These are phyloP conservation scores for Copidosoma aretas DNA, from an alignment of 2,888 invertebrate species.

Conservation along the genomic window DNA sequence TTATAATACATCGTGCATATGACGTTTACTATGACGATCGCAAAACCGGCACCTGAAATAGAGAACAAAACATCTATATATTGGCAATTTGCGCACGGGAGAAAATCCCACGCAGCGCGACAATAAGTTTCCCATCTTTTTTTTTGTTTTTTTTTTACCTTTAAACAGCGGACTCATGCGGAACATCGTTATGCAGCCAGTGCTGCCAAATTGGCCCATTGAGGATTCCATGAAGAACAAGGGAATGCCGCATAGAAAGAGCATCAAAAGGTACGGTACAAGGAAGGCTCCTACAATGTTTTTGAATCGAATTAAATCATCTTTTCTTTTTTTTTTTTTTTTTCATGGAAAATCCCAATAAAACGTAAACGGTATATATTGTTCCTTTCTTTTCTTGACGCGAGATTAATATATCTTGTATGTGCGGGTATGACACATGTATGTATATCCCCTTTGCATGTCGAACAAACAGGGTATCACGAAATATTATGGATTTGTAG, in stretches of 20 bases:
- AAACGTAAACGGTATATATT: too few species aligned
- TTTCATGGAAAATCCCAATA: too few species aligned
- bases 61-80: slow-evolving; percentile 1
- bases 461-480: too few species aligned
- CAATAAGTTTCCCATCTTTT: slow-evolving; percentile 4
- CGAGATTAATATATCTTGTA: too few species aligned
- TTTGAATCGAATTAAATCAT: too few species aligned
- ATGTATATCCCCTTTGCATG: too few species aligned
- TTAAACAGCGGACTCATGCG: slow-evolving; percentile 83
- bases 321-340: too few species aligned
- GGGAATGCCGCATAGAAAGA: slow-evolving; percentile 83
- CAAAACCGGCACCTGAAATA: slow-evolving; percentile 80
- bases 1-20: slow-evolving; percentile 86
- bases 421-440: too few species aligned
- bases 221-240: slow-evolving; percentile 87
- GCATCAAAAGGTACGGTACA: slow-evolving; percentile 83
- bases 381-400: too few species aligned
- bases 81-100: too few species aligned
- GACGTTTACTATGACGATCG: slow-evolving; percentile 79
- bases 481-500: too few species aligned
- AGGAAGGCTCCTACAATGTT: slow-evolving; percentile 79
- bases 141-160: slow-evolving; percentile 66
- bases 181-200: slow-evolving; percentile 83
- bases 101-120: neutral
- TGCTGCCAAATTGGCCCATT: slow-evolving; percentile 84